phyloP scores from a whole-genome alignment of 2,797 vertebrate genomes.

The Triplophysa bombifrons region DNA sequence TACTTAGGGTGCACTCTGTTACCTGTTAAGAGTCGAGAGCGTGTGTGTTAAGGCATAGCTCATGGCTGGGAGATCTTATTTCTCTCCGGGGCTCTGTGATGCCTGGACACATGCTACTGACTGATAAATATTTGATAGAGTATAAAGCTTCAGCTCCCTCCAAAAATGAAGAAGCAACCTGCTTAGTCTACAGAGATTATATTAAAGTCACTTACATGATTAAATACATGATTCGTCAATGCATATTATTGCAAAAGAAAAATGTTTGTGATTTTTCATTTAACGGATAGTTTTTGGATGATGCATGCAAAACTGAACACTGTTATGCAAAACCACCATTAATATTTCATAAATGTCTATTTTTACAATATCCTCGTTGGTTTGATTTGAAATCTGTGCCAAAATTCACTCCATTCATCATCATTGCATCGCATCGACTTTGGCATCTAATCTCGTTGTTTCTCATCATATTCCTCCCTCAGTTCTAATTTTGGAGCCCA shows the following conservation, averaged over 20 bases:
- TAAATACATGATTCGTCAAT: background rate
- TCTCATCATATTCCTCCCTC: constrained; percentile 31
- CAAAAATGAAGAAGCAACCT: background rate
- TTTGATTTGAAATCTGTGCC: background rate
- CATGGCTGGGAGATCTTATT: constrained; percentile 18
- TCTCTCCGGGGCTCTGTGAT: constrained; percentile 30
- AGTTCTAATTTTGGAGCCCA: constrained; percentile 88
- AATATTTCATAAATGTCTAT: background rate
- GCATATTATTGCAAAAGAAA: background rate
- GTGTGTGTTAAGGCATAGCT: constrained; percentile 8
- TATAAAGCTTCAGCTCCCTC: constrained; percentile 7
- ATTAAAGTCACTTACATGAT: background rate
- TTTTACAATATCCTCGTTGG: background rate
- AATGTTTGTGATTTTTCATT: background rate
- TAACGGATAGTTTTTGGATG: background rate
- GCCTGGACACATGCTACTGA: constrained; percentile 22
- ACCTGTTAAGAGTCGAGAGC: constrained; percentile 3
- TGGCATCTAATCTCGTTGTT: background rate
- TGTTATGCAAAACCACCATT: background rate
- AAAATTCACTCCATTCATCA: background rate
- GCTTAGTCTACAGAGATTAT: background rate
- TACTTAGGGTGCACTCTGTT: constrained; percentile 25
- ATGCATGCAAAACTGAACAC: background rate
- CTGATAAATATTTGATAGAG: constrained; percentile 48
- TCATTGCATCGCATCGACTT: background rate